Conservation (phyloP, 2,113 vertebrate genomes). For the Pterocles gutturalis region DNA sequence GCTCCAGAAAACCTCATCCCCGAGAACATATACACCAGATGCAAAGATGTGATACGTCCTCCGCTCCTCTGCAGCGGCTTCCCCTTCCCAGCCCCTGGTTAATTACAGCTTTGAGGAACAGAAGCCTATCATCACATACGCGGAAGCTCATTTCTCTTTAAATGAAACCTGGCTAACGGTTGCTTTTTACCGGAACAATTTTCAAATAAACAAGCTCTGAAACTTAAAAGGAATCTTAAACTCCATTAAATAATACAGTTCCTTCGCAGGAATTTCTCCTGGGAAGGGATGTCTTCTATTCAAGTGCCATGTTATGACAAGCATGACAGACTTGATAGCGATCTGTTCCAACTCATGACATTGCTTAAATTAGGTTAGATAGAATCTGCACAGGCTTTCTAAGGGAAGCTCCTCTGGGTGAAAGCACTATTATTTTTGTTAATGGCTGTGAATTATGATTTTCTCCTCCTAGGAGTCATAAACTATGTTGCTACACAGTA, state of each 20-base stretch:
- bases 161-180: slow-evolving; percentile 28
- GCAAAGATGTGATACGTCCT: not conserved
- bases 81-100: not conserved
- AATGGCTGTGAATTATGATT: slow-evolving; percentile 72
- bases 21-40: not conserved
- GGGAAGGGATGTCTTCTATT: slow-evolving; percentile 76
- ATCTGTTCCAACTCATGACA: slow-evolving; percentile 82
- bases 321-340: slow-evolving; percentile 78
- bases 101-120: slow-evolving; percentile 14
- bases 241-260: slow-evolving; percentile 75
- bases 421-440: slow-evolving; percentile 77
- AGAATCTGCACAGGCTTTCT: slow-evolving; percentile 50
- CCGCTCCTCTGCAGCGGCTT: not conserved
- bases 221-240: slow-evolving; percentile 74
- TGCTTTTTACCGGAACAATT: slow-evolving; percentile 47
- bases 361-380: slow-evolving; percentile 78
- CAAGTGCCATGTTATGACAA: slow-evolving; percentile 82
- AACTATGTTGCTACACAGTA: slow-evolving; percentile 49
- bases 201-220: slow-evolving; percentile 65
- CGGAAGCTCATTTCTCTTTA: slow-evolving; percentile 35
- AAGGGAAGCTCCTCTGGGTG: slow-evolving; percentile 58
- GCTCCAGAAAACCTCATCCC: not conserved
- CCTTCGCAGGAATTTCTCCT: slow-evolving; percentile 73
- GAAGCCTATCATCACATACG: not conserved
- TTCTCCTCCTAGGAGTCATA: slow-evolving; percentile 65